Evolutionary conservation across 2,113 vertebrate genomes (phyloP), one percentile per base, ranked within the genome.

Genomic region (Sebastes schlegelii): DNA sequence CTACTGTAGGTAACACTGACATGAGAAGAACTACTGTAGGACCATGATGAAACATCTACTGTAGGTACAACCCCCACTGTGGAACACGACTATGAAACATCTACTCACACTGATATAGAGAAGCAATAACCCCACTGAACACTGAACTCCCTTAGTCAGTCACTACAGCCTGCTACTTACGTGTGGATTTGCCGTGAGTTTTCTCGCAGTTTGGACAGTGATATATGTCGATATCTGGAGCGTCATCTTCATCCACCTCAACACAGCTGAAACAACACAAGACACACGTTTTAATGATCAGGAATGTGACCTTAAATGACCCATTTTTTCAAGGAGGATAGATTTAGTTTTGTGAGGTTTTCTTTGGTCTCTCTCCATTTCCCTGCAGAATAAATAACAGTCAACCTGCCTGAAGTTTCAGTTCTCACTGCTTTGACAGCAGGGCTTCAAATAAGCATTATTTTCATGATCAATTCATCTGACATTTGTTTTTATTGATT

Each of bases 191-290:
- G 8, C 98, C 98, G 0, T 99, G 97, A 60, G 96, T 97, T 91
- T 99, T 99, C 95, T 99, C 98, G 46, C 98, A 99, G 91, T 99
- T 99, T 1, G 98, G 98, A 93, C 98, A 99, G 77, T 99, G 98
- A 86, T 99, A 99, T 82, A 99, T 97, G 92, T 99, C 98, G 0
- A 99, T 99, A 63, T 99, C 97, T 45, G 98, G 98, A 34, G 98
- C 98, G 65, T 99, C 98, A 51, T 99, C 98, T 90, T 99, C 98
- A 90, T 99, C 98, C 75, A 99, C 98, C 11, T 94, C 97, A 43
- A 99, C 98, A 83, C 98, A 99, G 94, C 98, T 99, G 95, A 65
- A 91, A 94, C 0, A 72, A 77, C 75, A 77, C 51, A 3, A 69
- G 9, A 57, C 16, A 62, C 5, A 21, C 2, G 13, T 19, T 42